Percentiles rank a stretch among this genome's conserved stretches.
Conservation (phyloP, 2,888 invertebrate species). For the Lasioglossum villosulum region DNA sequence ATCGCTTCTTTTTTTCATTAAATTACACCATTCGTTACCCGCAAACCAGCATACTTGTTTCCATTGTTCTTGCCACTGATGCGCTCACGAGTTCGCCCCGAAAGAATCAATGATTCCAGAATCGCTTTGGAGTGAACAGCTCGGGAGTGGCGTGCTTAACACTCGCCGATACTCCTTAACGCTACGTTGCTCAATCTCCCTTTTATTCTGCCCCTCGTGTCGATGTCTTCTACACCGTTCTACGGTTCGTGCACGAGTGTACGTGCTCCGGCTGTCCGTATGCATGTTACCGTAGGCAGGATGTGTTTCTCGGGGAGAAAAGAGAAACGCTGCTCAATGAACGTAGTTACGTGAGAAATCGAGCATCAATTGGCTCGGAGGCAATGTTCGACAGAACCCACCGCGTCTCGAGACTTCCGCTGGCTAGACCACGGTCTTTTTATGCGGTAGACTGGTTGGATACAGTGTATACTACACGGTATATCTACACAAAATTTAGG, state of each 20-base stretch:
- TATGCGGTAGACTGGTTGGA: neutral
- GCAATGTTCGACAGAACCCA: neutral
- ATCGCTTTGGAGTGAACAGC: conserved; percentile 51
- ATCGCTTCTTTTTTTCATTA: conserved; percentile 1
- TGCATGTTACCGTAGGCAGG: conserved; percentile 6
- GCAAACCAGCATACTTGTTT: conserved; percentile 46
- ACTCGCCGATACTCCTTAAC: conserved; percentile 57
- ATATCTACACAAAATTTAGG: neutral
- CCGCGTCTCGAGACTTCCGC: neutral
- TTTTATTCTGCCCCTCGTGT: conserved; percentile 41
- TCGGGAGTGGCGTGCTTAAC: conserved; percentile 51
- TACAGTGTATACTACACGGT: neutral
- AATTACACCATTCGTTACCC: conserved; percentile 38
- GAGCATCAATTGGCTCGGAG: conserved; percentile 33
- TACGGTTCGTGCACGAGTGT: conserved; percentile 40
- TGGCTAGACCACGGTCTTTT: too few relatives aligned
- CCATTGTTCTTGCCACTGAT: conserved; percentile 57
- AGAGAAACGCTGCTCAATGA: conserved; percentile 1
- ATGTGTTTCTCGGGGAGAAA: conserved; percentile 32
- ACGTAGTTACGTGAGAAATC: conserved; percentile 46
- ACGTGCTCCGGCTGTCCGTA: conserved; percentile 6
- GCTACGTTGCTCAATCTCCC: conserved; percentile 49
- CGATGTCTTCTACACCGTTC: conserved; percentile 53
- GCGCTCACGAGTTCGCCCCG: conserved; percentile 47
- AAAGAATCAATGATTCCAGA: conserved; percentile 56